Evolutionary conservation across 2,113 vertebrate genomes (phyloP).

Genomic region (Oncorhynchus keta): DNA sequence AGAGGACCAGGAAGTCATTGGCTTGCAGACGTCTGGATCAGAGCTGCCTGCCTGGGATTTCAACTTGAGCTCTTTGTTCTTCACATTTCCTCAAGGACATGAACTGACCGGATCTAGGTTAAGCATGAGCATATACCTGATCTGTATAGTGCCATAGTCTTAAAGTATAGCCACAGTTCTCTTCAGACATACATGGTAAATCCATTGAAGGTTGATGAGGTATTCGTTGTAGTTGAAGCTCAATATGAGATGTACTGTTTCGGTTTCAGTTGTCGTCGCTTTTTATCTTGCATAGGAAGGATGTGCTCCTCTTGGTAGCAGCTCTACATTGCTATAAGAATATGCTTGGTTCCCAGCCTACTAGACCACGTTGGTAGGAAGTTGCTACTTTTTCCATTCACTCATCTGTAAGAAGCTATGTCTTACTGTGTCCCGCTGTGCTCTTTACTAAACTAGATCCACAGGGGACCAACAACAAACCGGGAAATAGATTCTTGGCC

Average conservation of each 20-base stretch:
- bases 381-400: not conserved
- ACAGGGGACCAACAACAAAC: constrained; percentile 1
- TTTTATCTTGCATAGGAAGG: no score
- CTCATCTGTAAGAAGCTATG: not conserved
- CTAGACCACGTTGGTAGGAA: not conserved
- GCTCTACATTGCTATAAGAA: not conserved
- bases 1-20: constrained; percentile 14
- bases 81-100: not conserved
- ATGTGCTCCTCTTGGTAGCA: not conserved
- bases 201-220: not conserved
- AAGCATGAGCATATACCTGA: no score
- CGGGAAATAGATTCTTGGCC: not conserved
- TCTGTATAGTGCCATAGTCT: no score
- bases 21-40: constrained; percentile 9
- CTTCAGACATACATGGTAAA: no score
- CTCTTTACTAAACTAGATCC: constrained; percentile 6
- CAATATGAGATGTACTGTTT: no score
- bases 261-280: no score
- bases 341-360: not conserved
- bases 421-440: constrained; percentile 4
- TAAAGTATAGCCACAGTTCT: no score
- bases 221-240: no score
- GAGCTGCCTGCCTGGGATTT: not conserved
- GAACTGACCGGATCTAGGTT: no score
- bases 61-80: no score